A percentile compares a stretch with the other conserved stretches of the same genome.
Evolutionary conservation across 2,797 vertebrate genomes (phyloP).

Genomic region (Cichlasoma orientale): DNA sequence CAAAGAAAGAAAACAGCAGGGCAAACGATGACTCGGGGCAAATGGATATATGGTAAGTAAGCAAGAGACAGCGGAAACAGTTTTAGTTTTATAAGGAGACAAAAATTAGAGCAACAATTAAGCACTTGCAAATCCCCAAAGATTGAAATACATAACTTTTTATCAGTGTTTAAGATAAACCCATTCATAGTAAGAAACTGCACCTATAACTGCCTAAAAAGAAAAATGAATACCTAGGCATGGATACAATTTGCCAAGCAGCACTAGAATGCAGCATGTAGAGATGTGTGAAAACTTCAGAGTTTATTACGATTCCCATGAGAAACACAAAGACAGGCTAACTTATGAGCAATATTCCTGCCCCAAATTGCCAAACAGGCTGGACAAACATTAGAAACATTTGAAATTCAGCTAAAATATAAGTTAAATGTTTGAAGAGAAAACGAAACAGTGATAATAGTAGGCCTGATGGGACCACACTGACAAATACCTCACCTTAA

Average conservation of each 20-base stretch:
- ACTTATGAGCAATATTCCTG: slow-evolving; percentile 10
- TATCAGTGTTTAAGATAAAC: slow-evolving; percentile 12
- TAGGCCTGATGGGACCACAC: neutral
- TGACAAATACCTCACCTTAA: slow-evolving; percentile 24
- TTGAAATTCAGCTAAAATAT: neutral
- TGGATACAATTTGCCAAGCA: neutral
- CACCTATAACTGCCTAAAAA: neutral
- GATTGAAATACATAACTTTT: neutral
- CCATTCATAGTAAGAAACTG: neutral
- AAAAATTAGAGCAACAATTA: slow-evolving; percentile 2
- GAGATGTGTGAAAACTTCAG: slow-evolving; percentile 25
- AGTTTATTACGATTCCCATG: slow-evolving; percentile 32
- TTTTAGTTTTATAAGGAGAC: neutral
- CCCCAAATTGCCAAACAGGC: slow-evolving; percentile 11
- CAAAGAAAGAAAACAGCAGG: slow-evolving; percentile 28
- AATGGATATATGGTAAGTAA: neutral
- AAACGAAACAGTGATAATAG: slow-evolving; percentile 28
- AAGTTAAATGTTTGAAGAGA: slow-evolving; percentile 30
- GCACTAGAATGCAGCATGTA: slow-evolving; percentile 17
- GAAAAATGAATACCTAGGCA: neutral
- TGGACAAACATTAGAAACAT: slow-evolving; percentile 18
- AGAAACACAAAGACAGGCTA: slow-evolving; percentile 18
- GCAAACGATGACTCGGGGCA: neutral
- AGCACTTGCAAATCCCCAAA: neutral
- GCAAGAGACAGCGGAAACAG: neutral